Evolutionary conservation across 2,888 invertebrate species (phyloP), one percentile per base, ranked within the genome.

Genomic region (Crepidodera aurea): DNA sequence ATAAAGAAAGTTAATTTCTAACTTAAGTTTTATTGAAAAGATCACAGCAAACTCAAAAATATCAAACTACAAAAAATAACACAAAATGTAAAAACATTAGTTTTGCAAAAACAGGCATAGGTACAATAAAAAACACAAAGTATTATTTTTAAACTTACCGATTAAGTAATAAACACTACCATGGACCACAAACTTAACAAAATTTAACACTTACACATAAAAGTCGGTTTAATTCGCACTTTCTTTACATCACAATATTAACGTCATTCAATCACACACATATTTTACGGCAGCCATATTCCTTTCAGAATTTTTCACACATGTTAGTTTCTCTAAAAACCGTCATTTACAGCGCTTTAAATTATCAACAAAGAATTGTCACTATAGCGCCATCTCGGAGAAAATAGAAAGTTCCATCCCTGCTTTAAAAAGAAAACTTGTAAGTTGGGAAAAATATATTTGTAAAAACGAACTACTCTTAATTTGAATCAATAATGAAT

Each of bases 251-350:
- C 48, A 66, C 63, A 66, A 66, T 66, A 64, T 60, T 62, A 60
- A 46, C 53, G 53, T 29, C 58, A 51, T 32, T 58, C 15, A 40
- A 40, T 12, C 16, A 50, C 40, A 58, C 13, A 60, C 51, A 37
- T 54, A 54, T 46, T 44, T 37, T 59, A 65, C 60, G 65, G 22
- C 69, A 37, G 69, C 69, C 69, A 69, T 69, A 48, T 69, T 66
- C 8, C 42, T 42, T 42, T 13, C n/a, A 16, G 16, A 42, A 42
- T 59, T 55, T 64, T 62, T 51, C 51, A 51, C 54, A 55, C 51
- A 60, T 53, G 64, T 57, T 53, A 64, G 60, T 37, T 54, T 22
- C n/a, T 48, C 22, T 18, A 42, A 46, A 39, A 64, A 59, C 64
- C 64, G 18, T 6, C 5, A 16, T 42, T 42, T 42, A 42, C n/a